A percentile compares a stretch with the other conserved stretches of the same genome.
phyloP scores from a whole-genome alignment of 92 coral and sea anemone species.

The Zoanthus gigantus region DNA sequence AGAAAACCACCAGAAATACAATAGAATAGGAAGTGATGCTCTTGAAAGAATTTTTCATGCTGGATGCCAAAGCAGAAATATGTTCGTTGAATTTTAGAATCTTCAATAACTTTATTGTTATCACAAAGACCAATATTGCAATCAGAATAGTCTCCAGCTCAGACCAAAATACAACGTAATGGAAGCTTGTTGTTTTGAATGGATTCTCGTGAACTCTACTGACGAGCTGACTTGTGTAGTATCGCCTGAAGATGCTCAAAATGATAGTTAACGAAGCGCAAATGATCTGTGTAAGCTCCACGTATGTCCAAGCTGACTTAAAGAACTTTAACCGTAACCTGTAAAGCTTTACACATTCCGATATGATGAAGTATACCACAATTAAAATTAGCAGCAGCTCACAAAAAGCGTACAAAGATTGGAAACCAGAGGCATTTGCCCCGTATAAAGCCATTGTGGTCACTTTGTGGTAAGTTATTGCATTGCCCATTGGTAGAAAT shows the following conservation, averaged over 20 bases:
- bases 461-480: conserved; percentile 67
- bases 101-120: conserved; percentile 82
- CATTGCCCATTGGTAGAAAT: conserved; percentile 83
- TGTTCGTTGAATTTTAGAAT: conserved; percentile 92
- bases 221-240: conserved; percentile 83
- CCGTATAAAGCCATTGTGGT: conserved; percentile 90
- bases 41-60: conserved; percentile 75
- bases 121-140: conserved; percentile 85
- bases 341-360: conserved; percentile 81
- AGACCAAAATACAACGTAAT: conserved; percentile 88
- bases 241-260: conserved; percentile 87
- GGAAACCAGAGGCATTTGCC: conserved; percentile 72
- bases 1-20: conserved; percentile 82
- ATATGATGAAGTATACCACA: conserved; percentile 75
- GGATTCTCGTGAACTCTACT: conserved; percentile 84
- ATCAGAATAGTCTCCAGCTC: conserved; percentile 82
- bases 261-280: conserved; percentile 81
- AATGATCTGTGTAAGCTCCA: conserved; percentile 83
- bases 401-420: conserved; percentile 80
- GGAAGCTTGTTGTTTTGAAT: conserved; percentile 87
- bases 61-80: conserved; percentile 76
- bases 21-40: conserved; percentile 80
- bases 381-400: conserved; percentile 82
- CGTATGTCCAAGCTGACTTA: conserved; percentile 83
- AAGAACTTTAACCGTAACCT: conserved; percentile 77